Evolutionary conservation across 1,140 invertebrate species (phyloP), one percentile per base, ranked within the genome.

Genomic region (Sarcophaga bullata): DNA sequence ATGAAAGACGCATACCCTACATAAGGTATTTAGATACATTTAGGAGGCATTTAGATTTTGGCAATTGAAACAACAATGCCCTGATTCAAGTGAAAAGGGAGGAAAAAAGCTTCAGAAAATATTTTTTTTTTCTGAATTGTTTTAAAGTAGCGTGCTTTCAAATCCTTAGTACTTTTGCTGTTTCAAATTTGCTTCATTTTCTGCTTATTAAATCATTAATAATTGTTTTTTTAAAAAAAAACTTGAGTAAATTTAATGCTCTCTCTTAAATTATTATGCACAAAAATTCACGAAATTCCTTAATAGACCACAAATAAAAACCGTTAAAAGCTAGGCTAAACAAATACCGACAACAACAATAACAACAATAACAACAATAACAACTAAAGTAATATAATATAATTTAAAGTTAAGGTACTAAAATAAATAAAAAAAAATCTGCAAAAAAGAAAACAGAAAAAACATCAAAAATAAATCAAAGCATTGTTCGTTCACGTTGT

Each of bases 241-340:
- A 80, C 84, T 86, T 88, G 25, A 88, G 88, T 88, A 87, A 86
- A 87, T 88, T 86, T 88, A 88, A 88, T 88, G 87, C 85, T 85
- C 76, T 75, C 48, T 82, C 85, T 37, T 37, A 37, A 37, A 37
- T 37, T 37, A 88, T 88, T 88, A 88, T 88, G 87, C 87, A 88
- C 87, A 88, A 88, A 88, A 88, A 88, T 88, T 88, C 87, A 88
- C 86, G 84, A 88, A 87, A 86, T 86, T 84, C 86, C 86, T 81
- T 49, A 80, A 25, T 25, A 50, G 37, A 49, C 73, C 10, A 73
- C 58, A 52, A 37, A 52, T 10, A 78, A 37, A 37, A 37, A 37
- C 25, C 25, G 25, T 37, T 37, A 37, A 37, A 37, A 37, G 4
- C 25, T 37, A 37, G 25, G 25, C 25, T 37, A 37, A 37, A 37